A percentile compares a stretch with the other conserved stretches of the same genome.
These are phyloP conservation scores for Neoscelio sp. DNA, from an alignment of 2,888 invertebrate species.

Conservation along the genomic window DNA sequence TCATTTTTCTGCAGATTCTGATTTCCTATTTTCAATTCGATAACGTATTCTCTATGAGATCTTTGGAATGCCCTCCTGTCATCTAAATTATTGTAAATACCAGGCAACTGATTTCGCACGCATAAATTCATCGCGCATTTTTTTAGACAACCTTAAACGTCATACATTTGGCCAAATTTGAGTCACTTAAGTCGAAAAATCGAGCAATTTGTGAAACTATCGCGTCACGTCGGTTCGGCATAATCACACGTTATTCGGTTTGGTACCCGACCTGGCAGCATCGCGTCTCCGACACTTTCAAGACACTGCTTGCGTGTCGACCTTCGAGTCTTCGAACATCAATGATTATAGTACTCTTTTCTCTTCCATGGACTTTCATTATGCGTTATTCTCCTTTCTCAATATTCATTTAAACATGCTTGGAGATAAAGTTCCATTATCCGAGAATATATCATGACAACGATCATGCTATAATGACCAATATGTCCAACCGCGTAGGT, in stretches of 20 bases:
- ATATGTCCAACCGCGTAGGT: conserved; percentile 36
- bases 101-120: conserved; percentile 44
- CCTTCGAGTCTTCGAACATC: conserved; percentile 61
- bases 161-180: conserved; percentile 75
- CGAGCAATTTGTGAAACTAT: conserved; percentile 74
- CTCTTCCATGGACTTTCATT: conserved; percentile 60
- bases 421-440: conserved; percentile 65
- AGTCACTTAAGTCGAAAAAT: conserved; percentile 60
- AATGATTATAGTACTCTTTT: conserved; percentile 65
- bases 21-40: too few relatives aligned
- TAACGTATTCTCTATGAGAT: too few relatives aligned
- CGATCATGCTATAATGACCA: conserved; percentile 53
- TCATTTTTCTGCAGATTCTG: too few relatives aligned
- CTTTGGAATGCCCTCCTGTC: too few relatives aligned
- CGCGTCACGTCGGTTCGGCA: conserved; percentile 69
- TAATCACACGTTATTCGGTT: conserved; percentile 74
- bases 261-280: conserved; percentile 30
- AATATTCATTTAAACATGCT: conserved; percentile 64
- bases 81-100: conserved; percentile 35
- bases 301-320: conserved; percentile 66
- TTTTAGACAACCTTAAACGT: conserved; percentile 53
- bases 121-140: conserved; percentile 14
- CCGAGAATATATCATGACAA: conserved; percentile 59
- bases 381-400: conserved; percentile 63
- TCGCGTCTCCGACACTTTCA: conserved; percentile 61